Evolutionary conservation across 2,888 invertebrate species (phyloP), one percentile per base, ranked within the genome.

Genomic region (Agrochola lychnidis): DNA sequence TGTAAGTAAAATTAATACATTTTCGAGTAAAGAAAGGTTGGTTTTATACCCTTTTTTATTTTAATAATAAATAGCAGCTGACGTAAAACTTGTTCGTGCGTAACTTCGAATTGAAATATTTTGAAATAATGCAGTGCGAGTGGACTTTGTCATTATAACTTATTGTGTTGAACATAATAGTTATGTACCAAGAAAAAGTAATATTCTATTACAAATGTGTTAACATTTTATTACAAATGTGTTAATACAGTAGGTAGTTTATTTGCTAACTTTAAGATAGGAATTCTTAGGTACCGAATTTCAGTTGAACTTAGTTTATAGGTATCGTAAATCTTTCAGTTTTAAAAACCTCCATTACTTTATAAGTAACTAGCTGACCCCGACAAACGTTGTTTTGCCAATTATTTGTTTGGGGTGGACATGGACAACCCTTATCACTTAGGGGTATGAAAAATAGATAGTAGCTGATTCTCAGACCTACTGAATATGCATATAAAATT

Each of bases 31-130:
- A 83, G 79, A 77, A 77, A 70, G 64, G 14, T 72, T 79, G 48
- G 64, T 66, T 7, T 42, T 59, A 16, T 25, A 64, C 56, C 64
- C 59, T 84, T 85, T 85, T 51, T 85, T 82, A 81, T 78, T 77
- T 78, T 70, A 83, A 72, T 75, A 85, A 78, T 79, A 79, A 82
- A 78, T 77, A 80, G 68, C 67, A n/a, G 70, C 42, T 83, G 79
- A 73, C 79, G 82, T 78, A 82, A 85, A 84, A 88, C 64, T 84
- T 77, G 79, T 73, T 76, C 88, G 89, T 88, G 90, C 90, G 88
- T 88, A 83, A 83, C 84, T 67, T 61, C 42, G 70, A 78, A 82
- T 76, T 76, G 76, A 73, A 77, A 59, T 81, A 79, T 87, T 88
- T 86, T 73, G 80, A 82, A 85, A 84, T 82, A 79, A 73, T 82